These are phyloP conservation scores for Microcebus jonahi DNA, from an alignment of 2,113 vertebrate species.

Conservation along the genomic window DNA sequence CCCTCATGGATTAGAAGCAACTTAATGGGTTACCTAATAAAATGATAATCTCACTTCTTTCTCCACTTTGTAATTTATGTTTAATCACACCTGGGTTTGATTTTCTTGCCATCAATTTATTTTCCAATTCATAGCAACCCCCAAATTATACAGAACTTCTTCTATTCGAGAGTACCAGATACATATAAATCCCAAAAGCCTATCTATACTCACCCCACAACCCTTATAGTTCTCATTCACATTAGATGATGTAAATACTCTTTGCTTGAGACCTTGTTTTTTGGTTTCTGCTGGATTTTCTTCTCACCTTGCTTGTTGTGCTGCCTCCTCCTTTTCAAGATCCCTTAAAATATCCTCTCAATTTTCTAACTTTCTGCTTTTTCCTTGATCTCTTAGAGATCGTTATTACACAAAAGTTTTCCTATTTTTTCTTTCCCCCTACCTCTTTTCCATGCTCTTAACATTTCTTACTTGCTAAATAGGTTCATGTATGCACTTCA, in stretches of 20 bases:
- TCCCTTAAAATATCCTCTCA: not conserved
- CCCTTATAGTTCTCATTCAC: not conserved
- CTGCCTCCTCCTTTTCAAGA: not conserved
- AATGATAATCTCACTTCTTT: not conserved
- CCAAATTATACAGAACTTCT: not conserved
- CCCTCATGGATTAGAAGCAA: not conserved
- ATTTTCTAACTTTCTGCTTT: not conserved
- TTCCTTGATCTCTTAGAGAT: conserved; percentile 47
- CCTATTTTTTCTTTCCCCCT: not conserved
- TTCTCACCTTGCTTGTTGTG: not conserved
- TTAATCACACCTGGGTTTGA: not conserved
- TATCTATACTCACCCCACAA: not conserved
- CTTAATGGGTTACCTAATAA: not conserved
- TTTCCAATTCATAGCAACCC: not conserved
- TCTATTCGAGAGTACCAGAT: not conserved
- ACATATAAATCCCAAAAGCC: not conserved
- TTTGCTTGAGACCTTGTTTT: not conserved
- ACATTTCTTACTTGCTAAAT: conserved; percentile 33
- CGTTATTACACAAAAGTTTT: not conserved
- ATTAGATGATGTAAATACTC: not conserved
- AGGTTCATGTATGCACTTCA: conserved; percentile 29
- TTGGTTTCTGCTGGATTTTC: not conserved
- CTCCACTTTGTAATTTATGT: not conserved
- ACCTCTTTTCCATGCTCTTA: conserved; percentile 9
- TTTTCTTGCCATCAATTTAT: conserved; percentile 18